Conservation (phyloP, 2,797 vertebrate species). For the Yasuhikotakia modesta region DNA sequence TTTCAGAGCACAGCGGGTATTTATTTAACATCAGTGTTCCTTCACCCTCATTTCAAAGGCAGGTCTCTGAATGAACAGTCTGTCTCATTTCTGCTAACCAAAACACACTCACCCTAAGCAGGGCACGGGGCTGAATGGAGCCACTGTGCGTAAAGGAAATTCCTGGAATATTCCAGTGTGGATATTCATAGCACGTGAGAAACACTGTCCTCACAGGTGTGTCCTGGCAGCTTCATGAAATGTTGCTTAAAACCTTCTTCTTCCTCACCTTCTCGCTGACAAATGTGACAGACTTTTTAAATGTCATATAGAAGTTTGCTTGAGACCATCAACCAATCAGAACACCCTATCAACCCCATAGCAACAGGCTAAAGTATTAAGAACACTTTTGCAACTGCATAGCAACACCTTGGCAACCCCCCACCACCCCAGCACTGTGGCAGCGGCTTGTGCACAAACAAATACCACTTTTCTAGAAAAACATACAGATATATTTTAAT, state of each 20-base stretch:
- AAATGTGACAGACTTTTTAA: too few species aligned
- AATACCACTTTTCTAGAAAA: too few species aligned
- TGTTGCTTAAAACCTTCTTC: slow-evolving; percentile 1
- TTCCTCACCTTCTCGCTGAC: neutral
- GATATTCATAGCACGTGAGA: slow-evolving; percentile 49
- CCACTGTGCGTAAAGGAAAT: slow-evolving; percentile 64
- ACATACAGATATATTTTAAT: too few species aligned
- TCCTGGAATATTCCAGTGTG: slow-evolving; percentile 45
- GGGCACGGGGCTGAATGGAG: slow-evolving; percentile 66
- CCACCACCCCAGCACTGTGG: too few species aligned
- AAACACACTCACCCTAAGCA: slow-evolving; percentile 56
- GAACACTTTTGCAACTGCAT: too few species aligned
- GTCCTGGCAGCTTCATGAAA: slow-evolving; percentile 15
- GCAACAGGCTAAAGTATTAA: too few species aligned
- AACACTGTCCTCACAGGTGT: slow-evolving; percentile 31
- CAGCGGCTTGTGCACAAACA: too few species aligned
- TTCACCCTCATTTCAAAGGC: slow-evolving; percentile 71
- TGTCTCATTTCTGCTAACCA: slow-evolving; percentile 71
- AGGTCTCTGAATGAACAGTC: slow-evolving; percentile 71
- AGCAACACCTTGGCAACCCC: too few species aligned
- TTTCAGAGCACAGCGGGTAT: slow-evolving; percentile 65
- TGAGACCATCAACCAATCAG: neutral
- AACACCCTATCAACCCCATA: neutral
- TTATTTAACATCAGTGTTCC: slow-evolving; percentile 78
- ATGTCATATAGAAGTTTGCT: neutral